These are phyloP conservation scores for Hiodon tergisus DNA, from an alignment of 2,113 vertebrate species.

Conservation along the genomic window DNA sequence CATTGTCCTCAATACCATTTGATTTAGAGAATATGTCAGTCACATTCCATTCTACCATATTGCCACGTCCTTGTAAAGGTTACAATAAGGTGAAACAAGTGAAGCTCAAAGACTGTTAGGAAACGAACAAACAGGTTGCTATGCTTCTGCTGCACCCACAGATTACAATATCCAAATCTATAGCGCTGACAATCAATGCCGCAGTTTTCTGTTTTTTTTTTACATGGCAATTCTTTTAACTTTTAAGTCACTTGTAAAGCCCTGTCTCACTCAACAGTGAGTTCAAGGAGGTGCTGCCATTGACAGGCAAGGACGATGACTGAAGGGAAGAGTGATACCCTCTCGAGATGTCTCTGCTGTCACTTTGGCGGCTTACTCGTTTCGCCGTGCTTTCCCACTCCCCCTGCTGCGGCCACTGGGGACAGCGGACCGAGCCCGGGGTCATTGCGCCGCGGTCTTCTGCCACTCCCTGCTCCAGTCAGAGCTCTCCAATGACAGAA, in stretches of 20 bases:
- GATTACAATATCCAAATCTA: no score
- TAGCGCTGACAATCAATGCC: no score
- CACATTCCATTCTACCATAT: neutral
- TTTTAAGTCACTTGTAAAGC: no score
- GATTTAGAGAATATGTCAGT: constrained; percentile 30
- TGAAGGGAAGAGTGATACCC: constrained; percentile 55
- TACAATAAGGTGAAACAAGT: no score
- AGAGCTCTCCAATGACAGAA: constrained; percentile 66
- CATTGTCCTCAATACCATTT: no score
- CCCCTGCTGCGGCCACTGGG: constrained; percentile 55
- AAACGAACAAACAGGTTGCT: no score
- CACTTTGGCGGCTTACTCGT: constrained; percentile 64
- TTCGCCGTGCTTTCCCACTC: constrained; percentile 59
- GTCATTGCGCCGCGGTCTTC: constrained; percentile 50
- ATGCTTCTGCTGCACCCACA: no score
- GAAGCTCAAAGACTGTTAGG: no score
- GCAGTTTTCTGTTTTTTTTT: no score
- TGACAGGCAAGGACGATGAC: constrained; percentile 59
- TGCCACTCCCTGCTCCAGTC: constrained; percentile 45
- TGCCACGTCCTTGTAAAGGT: constrained; percentile 9
- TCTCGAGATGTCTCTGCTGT: constrained; percentile 70
- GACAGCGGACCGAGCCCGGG: constrained; percentile 52
- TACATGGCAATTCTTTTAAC: no score
- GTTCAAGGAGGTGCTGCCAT: constrained; percentile 50
- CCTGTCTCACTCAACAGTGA: constrained; percentile 50